A percentile compares a stretch with the other conserved stretches of the same genome.
Conservation (phyloP, 2,888 invertebrate genomes). For the Drosophila formosana region DNA sequence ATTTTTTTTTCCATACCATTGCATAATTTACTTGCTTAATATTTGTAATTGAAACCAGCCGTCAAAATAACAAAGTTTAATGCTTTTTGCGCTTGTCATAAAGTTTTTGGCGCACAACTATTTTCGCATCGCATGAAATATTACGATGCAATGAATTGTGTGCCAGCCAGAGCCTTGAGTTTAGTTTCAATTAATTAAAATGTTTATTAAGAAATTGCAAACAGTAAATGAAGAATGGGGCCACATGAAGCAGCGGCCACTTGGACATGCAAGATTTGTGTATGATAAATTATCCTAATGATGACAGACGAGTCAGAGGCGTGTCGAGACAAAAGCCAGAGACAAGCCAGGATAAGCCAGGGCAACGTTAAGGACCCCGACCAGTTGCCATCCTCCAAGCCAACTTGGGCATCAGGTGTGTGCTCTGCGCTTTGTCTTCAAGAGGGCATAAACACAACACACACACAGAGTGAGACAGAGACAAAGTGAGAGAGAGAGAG, state of each 20-base stretch:
- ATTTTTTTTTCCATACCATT: slow-evolving; percentile 1
- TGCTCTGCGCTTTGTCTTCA: neutral
- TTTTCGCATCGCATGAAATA: slow-evolving; percentile 28
- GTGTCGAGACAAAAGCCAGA: slow-evolving; percentile 68
- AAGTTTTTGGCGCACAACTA: slow-evolving; percentile 50
- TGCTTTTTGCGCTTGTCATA: slow-evolving; percentile 50
- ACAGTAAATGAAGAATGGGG: slow-evolving; percentile 24
- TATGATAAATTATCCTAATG: slow-evolving; percentile 79
- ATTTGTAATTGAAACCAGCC: slow-evolving; percentile 73
- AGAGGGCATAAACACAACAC: neutral
- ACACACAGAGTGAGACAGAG: neutral
- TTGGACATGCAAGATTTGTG: slow-evolving; percentile 59
- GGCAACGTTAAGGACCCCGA: slow-evolving; percentile 15
- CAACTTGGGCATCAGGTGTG: slow-evolving; percentile 39
- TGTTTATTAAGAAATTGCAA: slow-evolving; percentile 61
- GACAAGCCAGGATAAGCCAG: slow-evolving; percentile 26
- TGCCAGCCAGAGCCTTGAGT: slow-evolving; percentile 27
- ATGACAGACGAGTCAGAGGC: slow-evolving; percentile 66
- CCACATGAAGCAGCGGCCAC: slow-evolving; percentile 29
- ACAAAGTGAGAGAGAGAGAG: neutral
- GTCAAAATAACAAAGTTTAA: slow-evolving; percentile 16
- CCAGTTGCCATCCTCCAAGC: neutral
- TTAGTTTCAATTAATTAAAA: slow-evolving; percentile 70
- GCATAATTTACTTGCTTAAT: slow-evolving; percentile 59
- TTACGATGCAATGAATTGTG: slow-evolving; percentile 59